A percentile compares a stretch with the other conserved stretches of the same genome.
Evolutionary conservation across 2,797 vertebrate genomes (phyloP).

Genomic region (Hoplostethus atlanticus): DNA sequence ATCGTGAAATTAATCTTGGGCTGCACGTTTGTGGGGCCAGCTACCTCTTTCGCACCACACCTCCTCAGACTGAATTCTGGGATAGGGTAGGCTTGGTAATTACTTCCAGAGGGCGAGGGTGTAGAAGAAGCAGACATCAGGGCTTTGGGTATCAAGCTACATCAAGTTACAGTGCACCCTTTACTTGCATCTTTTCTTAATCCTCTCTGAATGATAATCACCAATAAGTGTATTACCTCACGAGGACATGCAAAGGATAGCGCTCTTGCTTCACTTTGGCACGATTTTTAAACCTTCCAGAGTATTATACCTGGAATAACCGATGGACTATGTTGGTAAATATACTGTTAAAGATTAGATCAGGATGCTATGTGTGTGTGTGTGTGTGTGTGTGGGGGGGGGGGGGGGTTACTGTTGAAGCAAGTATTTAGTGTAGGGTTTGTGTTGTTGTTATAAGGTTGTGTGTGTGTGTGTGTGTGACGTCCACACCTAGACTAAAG

Average conservation of each 20-base stretch:
- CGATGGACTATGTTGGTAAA: too few species aligned
- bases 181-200: constrained; percentile 7
- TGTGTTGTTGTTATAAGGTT: constrained; percentile 7
- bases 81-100: constrained; percentile 83
- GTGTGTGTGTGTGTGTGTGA: not conserved
- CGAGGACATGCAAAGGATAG: not conserved
- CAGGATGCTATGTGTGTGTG: not conserved
- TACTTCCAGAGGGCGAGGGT: constrained; percentile 85
- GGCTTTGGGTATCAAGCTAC: constrained; percentile 59
- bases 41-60: constrained; percentile 80
- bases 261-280: not conserved
- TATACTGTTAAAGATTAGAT: not conserved
- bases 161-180: constrained; percentile 32
- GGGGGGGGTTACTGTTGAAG: not conserved
- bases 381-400: not conserved
- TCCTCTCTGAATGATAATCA: not conserved
- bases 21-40: constrained; percentile 55
- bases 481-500: constrained; percentile 6
- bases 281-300: not conserved
- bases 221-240: not conserved
- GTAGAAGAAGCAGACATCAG: constrained; percentile 62
- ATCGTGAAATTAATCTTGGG: constrained; percentile 61
- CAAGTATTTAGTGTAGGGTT: constrained; percentile 3
- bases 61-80: constrained; percentile 83
- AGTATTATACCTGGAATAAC: not conserved